Percentiles rank a stretch among this genome's conserved stretches.
Conservation (phyloP, 2,888 invertebrate genomes). For the Drosophila nr. fundita region DNA sequence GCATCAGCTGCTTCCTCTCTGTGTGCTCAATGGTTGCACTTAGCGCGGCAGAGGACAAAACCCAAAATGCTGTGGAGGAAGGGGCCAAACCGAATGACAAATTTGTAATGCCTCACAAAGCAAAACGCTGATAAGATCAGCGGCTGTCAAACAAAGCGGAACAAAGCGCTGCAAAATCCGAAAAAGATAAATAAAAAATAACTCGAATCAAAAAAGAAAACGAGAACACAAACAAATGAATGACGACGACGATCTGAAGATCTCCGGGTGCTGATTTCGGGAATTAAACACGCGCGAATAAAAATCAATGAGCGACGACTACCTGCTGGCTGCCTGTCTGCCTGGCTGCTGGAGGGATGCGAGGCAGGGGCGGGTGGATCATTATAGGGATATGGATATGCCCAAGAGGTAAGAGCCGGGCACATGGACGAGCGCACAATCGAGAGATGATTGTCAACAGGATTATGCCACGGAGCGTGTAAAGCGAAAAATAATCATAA, state of each 20-base stretch:
- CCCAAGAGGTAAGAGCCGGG: conserved; percentile 3
- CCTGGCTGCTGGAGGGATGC: background rate
- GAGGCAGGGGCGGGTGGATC: conserved; percentile 12
- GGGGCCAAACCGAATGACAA: conserved; percentile 69
- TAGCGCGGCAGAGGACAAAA: conserved; percentile 40
- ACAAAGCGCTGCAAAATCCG: conserved; percentile 65
- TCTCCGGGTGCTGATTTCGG: conserved; percentile 70
- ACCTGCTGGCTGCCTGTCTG: conserved; percentile 21
- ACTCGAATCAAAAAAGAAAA: conserved; percentile 20
- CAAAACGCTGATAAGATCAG: conserved; percentile 79
- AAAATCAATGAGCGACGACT: conserved; percentile 73
- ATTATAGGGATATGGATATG: conserved; percentile 38
- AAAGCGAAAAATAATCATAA: conserved; percentile 51
- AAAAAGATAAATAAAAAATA: conserved; percentile 15
- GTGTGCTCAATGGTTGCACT: conserved; percentile 32
- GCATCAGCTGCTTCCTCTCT: conserved; percentile 70
- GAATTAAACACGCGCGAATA: conserved; percentile 80
- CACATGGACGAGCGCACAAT: conserved; percentile 66
- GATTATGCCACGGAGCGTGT: conserved; percentile 51
- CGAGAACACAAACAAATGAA: conserved; percentile 54
- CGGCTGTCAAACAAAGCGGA: conserved; percentile 66
- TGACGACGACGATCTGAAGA: conserved; percentile 70
- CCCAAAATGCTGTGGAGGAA: conserved; percentile 3
- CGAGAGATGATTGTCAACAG: conserved; percentile 71
- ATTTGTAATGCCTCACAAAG: conserved; percentile 79